These are phyloP conservation scores for Spea multiplicata DNA, from an alignment of 2,113 vertebrate genomes.

Conservation along the genomic window DNA sequence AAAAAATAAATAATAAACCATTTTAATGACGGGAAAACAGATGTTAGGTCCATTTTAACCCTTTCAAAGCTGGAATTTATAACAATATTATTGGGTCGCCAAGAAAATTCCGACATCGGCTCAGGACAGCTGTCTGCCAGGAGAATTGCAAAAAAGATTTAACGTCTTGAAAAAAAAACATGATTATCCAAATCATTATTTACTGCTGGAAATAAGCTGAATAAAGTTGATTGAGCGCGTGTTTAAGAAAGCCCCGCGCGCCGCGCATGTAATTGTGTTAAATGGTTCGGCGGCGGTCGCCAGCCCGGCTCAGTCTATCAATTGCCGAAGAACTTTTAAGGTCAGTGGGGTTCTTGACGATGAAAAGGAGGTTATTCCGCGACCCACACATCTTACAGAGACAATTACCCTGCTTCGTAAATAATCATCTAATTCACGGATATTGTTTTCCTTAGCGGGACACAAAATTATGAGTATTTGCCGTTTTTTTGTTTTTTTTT, in stretches of 20 bases:
- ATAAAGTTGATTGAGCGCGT: conserved; percentile 19
- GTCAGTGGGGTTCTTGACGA: conserved; percentile 6
- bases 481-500: too few species aligned
- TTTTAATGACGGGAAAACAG: too few species aligned
- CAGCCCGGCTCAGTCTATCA: conserved; percentile 30
- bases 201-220: conserved; percentile 24
- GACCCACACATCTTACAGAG: too few species aligned
- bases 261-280: conserved; percentile 8
- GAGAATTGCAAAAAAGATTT: conserved; percentile 24
- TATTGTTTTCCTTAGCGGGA: too few species aligned
- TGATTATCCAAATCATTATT: conserved; percentile 2
- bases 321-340: conserved; percentile 31
- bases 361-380: background rate
- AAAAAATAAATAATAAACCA: too few species aligned
- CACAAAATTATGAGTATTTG: too few species aligned
- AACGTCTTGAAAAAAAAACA: background rate
- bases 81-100: background rate
- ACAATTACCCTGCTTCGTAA: too few species aligned
- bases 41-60: too few species aligned
- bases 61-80: too few species aligned
- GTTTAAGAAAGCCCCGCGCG: background rate
- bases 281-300: conserved; percentile 33
- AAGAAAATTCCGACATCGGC: too few species aligned
- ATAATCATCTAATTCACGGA: too few species aligned
- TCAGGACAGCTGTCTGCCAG: background rate